Percentiles rank a stretch among this genome's conserved stretches.
Evolutionary conservation across 2,797 vertebrate species (phyloP).

Genomic region (Distichodus sexfasciatus): DNA sequence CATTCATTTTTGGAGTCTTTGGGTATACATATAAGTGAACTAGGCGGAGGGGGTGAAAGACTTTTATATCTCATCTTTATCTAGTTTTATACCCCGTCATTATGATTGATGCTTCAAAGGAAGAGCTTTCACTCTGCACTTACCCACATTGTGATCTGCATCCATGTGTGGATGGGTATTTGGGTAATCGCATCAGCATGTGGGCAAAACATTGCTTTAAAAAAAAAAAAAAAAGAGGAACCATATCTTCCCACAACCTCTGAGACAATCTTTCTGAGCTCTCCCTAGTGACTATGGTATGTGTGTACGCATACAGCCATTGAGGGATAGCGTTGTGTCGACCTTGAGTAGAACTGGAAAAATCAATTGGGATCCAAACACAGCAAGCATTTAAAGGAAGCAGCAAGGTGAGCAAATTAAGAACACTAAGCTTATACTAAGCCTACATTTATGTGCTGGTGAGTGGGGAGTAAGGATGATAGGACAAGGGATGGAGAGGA

Average conservation of each 20-base stretch:
- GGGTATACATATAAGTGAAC: no score
- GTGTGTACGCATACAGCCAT: slow-evolving; percentile 4
- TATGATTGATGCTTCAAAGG: slow-evolving; percentile 52
- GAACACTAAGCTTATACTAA: no score
- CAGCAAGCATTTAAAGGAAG: not conserved
- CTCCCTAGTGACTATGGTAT: not conserved
- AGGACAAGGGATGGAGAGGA: no score
- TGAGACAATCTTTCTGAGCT: slow-evolving; percentile 38
- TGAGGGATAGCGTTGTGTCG: slow-evolving; percentile 25
- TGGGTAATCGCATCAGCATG: slow-evolving; percentile 51
- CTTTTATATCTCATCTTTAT: no score
- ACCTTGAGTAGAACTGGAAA: slow-evolving; percentile 58
- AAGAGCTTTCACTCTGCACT: slow-evolving; percentile 44
- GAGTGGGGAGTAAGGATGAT: no score
- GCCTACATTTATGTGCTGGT: no score
- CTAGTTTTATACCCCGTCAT: slow-evolving; percentile 34
- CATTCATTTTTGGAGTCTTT: no score
- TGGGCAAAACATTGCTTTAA: slow-evolving; percentile 45
- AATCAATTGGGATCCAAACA: slow-evolving; percentile 48
- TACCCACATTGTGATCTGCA: slow-evolving; percentile 36
- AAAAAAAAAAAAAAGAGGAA: slow-evolving; percentile 46
- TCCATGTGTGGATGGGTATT: slow-evolving; percentile 9
- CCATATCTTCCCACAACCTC: slow-evolving; percentile 28
- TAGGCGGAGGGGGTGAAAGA: no score
- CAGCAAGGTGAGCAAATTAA: not conserved